phyloP scores from a whole-genome alignment of 2,888 invertebrate genomes.

The Raillietiella orientalis region DNA sequence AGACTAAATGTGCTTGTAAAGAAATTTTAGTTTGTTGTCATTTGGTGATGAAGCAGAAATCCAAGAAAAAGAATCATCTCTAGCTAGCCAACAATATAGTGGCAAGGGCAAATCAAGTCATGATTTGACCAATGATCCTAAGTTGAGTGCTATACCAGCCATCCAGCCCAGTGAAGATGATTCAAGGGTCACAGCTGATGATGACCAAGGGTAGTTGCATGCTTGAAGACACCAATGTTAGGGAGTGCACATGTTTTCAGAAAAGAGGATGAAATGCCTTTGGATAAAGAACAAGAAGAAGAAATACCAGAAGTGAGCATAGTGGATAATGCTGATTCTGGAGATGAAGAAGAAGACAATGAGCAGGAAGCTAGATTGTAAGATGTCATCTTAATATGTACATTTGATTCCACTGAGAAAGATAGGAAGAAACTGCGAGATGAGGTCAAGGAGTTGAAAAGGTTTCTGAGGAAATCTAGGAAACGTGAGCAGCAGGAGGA shows the following conservation, averaged over 20 bases:
- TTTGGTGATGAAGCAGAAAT: conserved; percentile 87
- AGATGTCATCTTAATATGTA: too few species aligned
- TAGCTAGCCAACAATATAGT: conserved; percentile 28
- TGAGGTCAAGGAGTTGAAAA: conserved; percentile 2
- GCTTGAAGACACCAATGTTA: too few species aligned
- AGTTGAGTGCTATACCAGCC: conserved; percentile 33
- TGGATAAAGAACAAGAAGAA: too few species aligned
- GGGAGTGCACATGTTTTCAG: too few species aligned
- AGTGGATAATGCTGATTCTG: too few species aligned
- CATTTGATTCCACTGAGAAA: too few species aligned
- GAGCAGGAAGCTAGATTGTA: conserved; percentile 6
- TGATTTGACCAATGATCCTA: conserved; percentile 64
- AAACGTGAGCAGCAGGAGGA: conserved; percentile 17
- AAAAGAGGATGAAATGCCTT: too few species aligned
- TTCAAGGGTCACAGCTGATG: conserved; percentile 2
- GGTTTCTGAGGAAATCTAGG: conserved; percentile 7
- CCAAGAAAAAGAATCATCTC: conserved; percentile 46
- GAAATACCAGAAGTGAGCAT: too few species aligned
- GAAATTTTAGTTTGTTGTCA: conserved; percentile 76
- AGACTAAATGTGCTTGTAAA: conserved; percentile 12
- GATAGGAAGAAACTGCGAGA: conserved; percentile 6
- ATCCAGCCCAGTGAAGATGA: conserved; percentile 2
- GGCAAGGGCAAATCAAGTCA: conserved; percentile 81
- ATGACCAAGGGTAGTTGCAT: too few species aligned
- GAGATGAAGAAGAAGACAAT: conserved; percentile 13